Conservation (phyloP, 2,797 vertebrate species). For the Parambassis ranga region DNA sequence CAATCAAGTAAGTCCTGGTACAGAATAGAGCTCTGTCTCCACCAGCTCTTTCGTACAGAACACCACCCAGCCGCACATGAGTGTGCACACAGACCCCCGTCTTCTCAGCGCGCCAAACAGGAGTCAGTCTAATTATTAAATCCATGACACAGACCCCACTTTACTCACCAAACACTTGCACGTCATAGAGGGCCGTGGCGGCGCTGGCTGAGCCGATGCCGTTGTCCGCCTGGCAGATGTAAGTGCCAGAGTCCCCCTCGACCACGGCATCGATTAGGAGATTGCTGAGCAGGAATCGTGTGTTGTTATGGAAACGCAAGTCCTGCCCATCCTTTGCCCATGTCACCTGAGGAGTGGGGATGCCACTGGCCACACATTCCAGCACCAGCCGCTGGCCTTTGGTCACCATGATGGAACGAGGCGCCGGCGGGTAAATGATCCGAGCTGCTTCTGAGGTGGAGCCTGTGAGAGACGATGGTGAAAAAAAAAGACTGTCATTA, state of each 20-base stretch:
- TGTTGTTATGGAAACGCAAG: constrained; percentile 88
- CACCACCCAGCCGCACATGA: constrained; percentile 27
- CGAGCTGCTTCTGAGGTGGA: constrained; percentile 92
- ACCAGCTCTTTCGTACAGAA: constrained; percentile 29
- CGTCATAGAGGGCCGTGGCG: constrained; percentile 88
- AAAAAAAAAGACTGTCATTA: no score
- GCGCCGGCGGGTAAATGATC: constrained; percentile 91
- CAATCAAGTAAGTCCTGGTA: constrained; percentile 60
- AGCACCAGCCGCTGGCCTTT: constrained; percentile 94
- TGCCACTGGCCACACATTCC: constrained; percentile 96
- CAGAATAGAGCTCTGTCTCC: constrained; percentile 62
- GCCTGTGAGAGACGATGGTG: constrained; percentile 76
- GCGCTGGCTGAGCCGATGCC: constrained; percentile 81
- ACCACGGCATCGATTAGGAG: constrained; percentile 90
- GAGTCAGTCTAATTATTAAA: constrained; percentile 54
- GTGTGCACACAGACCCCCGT: constrained; percentile 25
- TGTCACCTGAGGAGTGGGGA: constrained; percentile 89
- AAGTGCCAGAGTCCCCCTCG: constrained; percentile 92
- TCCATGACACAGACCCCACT: constrained; percentile 4
- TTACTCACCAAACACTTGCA: constrained; percentile 94
- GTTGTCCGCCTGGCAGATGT: constrained; percentile 89
- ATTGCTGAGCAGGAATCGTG: constrained; percentile 93
- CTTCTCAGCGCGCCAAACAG: constrained; percentile 32
- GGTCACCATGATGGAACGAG: constrained; percentile 94
- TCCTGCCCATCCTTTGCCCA: constrained; percentile 93